Evolutionary conservation across 2,888 invertebrate genomes (phyloP).

Genomic region (Macrophya annulata): DNA sequence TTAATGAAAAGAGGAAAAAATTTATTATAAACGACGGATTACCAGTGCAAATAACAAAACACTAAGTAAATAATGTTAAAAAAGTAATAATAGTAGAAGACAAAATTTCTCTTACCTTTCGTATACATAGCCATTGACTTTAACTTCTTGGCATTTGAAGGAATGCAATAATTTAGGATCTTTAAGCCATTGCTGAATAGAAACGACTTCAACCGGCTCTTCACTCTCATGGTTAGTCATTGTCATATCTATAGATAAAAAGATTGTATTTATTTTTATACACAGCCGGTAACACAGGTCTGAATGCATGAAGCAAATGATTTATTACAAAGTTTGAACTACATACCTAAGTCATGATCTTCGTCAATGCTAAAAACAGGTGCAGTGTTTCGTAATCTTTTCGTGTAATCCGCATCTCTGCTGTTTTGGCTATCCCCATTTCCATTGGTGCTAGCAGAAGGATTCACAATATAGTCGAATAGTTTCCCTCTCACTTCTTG

Average conservation of each 20-base stretch:
- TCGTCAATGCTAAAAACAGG: conserved; percentile 98
- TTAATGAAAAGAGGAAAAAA: background rate
- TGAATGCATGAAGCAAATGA: background rate
- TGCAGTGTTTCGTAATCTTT: conserved; percentile 93
- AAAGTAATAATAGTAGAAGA: background rate
- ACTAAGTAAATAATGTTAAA: background rate
- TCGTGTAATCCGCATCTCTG: conserved; percentile 85
- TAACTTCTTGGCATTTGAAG: conserved; percentile 96
- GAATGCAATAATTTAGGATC: conserved; percentile 92
- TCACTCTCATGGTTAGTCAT: conserved; percentile 80
- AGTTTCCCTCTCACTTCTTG: conserved; percentile 95
- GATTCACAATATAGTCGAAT: conserved; percentile 96
- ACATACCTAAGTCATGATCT: conserved; percentile 85
- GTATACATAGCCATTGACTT: conserved; percentile 93
- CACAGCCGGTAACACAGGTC: background rate
- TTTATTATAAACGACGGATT: background rate
- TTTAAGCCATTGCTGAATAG: conserved; percentile 90
- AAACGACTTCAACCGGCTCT: conserved; percentile 90
- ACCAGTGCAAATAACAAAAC: background rate
- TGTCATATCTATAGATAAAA: conserved; percentile 73
- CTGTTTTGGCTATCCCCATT: conserved; percentile 91
- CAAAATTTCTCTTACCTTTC: conserved; percentile 81
- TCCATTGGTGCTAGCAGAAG: conserved; percentile 82
- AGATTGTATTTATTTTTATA: background rate
- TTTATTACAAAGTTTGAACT: conserved; percentile 57